Percentiles rank a stretch among this genome's conserved stretches.
phyloP scores from a whole-genome alignment of 2,888 invertebrate genomes.

The Campoplex capitator region DNA sequence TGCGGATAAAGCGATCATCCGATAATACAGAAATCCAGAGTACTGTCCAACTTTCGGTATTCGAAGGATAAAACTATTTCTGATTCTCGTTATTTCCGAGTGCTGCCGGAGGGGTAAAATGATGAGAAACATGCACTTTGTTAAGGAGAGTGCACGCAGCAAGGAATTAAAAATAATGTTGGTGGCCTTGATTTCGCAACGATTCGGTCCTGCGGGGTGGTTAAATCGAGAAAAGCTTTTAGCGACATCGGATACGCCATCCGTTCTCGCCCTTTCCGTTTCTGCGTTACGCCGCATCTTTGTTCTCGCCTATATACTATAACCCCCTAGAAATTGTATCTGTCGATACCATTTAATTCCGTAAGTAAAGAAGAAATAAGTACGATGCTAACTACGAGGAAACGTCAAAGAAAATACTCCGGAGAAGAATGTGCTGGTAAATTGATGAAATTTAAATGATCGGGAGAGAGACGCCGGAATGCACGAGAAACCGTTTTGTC shows the following conservation, averaged over 20 bases:
- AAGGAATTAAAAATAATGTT: slow-evolving; percentile 58
- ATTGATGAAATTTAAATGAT: background rate
- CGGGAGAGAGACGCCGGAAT: background rate
- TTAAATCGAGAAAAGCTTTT: slow-evolving; percentile 64
- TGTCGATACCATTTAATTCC: background rate
- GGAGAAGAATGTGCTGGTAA: background rate
- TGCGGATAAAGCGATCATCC: background rate
- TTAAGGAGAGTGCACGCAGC: slow-evolving; percentile 4
- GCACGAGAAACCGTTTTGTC: slow-evolving; percentile 31
- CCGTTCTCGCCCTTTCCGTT: slow-evolving; percentile 26
- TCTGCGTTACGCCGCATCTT: slow-evolving; percentile 10
- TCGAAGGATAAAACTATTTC: slow-evolving; percentile 29
- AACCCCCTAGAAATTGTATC: background rate
- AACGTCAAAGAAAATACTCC: background rate
- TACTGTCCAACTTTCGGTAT: too few relatives aligned
- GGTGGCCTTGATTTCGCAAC: slow-evolving; percentile 38
- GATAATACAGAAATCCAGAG: background rate
- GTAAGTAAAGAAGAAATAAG: background rate
- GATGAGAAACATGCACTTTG: slow-evolving; percentile 6
- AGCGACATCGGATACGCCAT: slow-evolving; percentile 60
- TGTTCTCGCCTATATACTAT: background rate
- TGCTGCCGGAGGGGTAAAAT: background rate
- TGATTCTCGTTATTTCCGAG: background rate
- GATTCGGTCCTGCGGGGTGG: slow-evolving; percentile 8
- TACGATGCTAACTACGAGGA: background rate